These are phyloP conservation scores for Pandemis corylana DNA, from an alignment of 2,888 invertebrate genomes.

Conservation along the genomic window DNA sequence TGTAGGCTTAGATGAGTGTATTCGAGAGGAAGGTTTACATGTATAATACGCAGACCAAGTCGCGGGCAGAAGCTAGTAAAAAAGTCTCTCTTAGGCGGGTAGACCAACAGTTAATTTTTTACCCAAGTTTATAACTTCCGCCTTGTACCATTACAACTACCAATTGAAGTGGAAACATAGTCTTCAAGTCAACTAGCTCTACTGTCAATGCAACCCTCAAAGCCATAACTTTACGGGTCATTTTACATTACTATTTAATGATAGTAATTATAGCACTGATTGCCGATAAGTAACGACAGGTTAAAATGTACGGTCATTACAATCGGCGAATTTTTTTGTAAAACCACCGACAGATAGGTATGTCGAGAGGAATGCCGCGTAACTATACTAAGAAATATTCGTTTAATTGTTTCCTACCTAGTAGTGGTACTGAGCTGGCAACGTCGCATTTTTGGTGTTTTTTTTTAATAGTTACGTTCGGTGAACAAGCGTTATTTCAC, in stretches of 20 bases:
- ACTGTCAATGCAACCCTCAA: background rate
- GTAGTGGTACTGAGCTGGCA: too few relatives aligned
- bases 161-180: constrained; percentile 29
- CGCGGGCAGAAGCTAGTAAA: too few relatives aligned
- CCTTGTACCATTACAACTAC: constrained; percentile 12
- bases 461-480: too few relatives aligned
- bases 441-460: too few relatives aligned
- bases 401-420: too few relatives aligned
- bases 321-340: constrained; percentile 28
- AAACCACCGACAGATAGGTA: background rate
- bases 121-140: constrained; percentile 12
- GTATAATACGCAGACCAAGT: too few relatives aligned
- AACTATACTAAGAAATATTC: background rate
- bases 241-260: constrained; percentile 34
- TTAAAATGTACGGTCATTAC: constrained; percentile 31
- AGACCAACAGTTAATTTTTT: background rate
- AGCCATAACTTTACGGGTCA: constrained; percentile 13
- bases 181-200: constrained; percentile 25
- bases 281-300: constrained; percentile 39
- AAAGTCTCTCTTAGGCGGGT: too few relatives aligned
- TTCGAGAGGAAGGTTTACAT: too few relatives aligned
- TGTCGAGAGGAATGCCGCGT: background rate
- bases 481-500: too few relatives aligned
- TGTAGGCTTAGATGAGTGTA: too few relatives aligned
- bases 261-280: constrained; percentile 47